These are phyloP conservation scores for Indicator indicator DNA, from an alignment of 2,113 vertebrate species.

Conservation along the genomic window DNA sequence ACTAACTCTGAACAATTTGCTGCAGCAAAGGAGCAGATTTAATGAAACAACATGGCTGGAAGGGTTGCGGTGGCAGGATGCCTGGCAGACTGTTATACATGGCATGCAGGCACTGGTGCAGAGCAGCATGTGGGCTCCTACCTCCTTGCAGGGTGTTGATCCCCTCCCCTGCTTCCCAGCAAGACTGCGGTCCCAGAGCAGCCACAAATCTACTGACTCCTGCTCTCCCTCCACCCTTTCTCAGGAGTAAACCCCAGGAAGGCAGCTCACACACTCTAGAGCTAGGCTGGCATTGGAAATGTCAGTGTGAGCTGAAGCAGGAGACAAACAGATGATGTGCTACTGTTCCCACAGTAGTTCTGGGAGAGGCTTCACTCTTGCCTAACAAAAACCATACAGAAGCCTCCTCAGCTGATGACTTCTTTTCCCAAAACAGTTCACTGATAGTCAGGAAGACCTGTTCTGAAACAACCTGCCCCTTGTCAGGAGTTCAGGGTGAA, in stretches of 20 bases:
- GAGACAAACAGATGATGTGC: neutral
- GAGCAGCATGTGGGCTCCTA: accelerated
- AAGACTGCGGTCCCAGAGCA: neutral
- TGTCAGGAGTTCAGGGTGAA: neutral
- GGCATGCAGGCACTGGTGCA: accelerated
- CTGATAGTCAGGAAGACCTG: neutral
- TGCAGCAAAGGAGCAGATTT: conserved; percentile 27
- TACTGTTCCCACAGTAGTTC: neutral
- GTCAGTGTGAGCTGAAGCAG: neutral
- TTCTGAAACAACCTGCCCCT: neutral
- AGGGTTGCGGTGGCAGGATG: neutral
- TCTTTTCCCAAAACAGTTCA: neutral
- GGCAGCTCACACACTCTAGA: neutral
- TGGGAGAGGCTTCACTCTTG: neutral
- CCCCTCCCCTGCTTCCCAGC: neutral
- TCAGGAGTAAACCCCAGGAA: neutral
- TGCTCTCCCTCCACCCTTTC: neutral
- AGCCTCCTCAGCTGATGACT: neutral
- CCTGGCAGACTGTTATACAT: accelerated
- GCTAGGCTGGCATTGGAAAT: neutral
- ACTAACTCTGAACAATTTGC: neutral
- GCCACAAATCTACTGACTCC: neutral
- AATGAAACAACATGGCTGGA: neutral
- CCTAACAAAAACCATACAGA: neutral
- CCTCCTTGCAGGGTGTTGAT: neutral